Conservation (phyloP, 2,797 vertebrate species). For the Gambelia wislizenii region DNA sequence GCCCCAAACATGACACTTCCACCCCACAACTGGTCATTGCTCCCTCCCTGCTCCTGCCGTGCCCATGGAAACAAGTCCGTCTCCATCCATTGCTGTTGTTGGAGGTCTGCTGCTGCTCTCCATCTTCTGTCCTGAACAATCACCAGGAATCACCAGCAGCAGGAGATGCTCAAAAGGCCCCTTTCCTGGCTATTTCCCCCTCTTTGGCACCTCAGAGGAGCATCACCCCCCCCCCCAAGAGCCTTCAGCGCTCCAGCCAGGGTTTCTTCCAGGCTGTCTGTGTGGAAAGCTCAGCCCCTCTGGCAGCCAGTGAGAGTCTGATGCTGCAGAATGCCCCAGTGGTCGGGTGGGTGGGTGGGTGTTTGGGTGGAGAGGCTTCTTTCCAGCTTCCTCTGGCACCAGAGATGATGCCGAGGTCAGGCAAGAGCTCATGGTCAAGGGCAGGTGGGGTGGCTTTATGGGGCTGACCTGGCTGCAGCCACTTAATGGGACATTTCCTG, state of each 20-base stretch:
- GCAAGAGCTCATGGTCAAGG: rapidly evolving
- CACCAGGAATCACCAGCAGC: neutral
- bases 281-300: neutral
- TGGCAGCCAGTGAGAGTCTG: neutral
- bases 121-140: neutral
- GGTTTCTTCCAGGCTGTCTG: neutral
- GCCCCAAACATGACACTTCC: too few relatives aligned
- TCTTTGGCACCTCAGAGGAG: neutral
- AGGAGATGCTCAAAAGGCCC: neutral
- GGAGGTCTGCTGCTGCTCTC: neutral
- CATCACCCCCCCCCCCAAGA: too few relatives aligned
- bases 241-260: neutral
- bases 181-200: neutral
- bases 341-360: too few relatives aligned
- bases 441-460: too few relatives aligned
- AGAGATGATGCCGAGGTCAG: neutral
- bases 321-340: neutral
- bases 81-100: neutral
- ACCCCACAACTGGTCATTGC: too few relatives aligned
- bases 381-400: neutral
- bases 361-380: neutral
- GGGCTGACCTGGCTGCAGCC: too few relatives aligned
- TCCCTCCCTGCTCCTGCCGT: neutral
- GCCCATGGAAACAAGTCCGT: neutral
- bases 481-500: conserved; percentile 49